Evolutionary conservation across 1,140 invertebrate species (phyloP).

Genomic region (Octopus bimaculoides): DNA sequence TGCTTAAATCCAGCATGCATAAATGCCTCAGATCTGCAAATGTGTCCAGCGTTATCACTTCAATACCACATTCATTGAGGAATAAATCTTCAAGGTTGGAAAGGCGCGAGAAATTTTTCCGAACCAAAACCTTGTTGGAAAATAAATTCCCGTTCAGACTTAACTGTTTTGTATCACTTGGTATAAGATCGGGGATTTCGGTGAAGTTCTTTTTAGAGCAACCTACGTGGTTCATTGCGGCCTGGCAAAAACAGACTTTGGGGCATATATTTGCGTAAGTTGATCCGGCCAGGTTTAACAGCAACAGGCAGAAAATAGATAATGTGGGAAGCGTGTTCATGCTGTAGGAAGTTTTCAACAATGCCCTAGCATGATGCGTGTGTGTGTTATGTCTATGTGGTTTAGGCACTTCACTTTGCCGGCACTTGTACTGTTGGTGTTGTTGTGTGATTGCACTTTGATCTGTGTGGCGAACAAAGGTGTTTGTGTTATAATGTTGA

Average conservation of each 20-base stretch:
- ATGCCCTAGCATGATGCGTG: not conserved
- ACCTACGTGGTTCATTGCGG: constrained; percentile 48
- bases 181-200: constrained; percentile 49
- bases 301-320: not conserved
- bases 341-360: no score
- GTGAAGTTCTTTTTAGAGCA: constrained; percentile 46
- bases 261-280: constrained; percentile 36
- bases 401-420: not conserved
- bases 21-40: constrained; percentile 48
- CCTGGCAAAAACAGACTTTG: constrained; percentile 50
- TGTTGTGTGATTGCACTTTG: not conserved
- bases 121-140: constrained; percentile 32
- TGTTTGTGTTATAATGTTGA: no score
- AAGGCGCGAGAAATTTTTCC: constrained; percentile 47
- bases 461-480: no score
- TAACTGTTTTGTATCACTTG: constrained; percentile 46
- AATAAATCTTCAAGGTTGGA: constrained; percentile 47
- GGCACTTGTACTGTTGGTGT: not conserved
- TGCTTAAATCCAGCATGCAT: constrained; percentile 53
- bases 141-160: constrained; percentile 53
- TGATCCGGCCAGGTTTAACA: not conserved
- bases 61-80: constrained; percentile 52
- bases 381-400: not conserved
- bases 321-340: not conserved
- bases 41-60: constrained; percentile 48